Conservation (phyloP, 2,888 invertebrate species). For the Lepidochitona cinerea region DNA sequence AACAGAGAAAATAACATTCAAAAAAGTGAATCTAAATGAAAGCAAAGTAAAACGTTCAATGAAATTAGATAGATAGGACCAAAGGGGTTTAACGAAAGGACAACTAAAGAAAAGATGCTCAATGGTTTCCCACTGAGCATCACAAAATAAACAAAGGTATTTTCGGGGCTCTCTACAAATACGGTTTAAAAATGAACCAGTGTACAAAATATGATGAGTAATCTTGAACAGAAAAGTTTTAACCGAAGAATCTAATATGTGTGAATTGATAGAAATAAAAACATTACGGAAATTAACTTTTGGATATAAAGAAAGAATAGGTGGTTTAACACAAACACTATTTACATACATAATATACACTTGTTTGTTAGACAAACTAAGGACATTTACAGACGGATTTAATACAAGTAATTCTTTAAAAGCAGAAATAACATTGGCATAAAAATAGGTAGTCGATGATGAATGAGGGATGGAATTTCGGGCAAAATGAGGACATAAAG, state of each 20-base stretch:
- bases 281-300: neutral
- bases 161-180: neutral
- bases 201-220: neutral
- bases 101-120: neutral
- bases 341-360: neutral
- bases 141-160: neutral
- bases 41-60: too few species aligned
- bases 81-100: neutral
- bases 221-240: neutral
- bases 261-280: neutral
- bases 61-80: neutral
- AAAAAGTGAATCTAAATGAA: too few species aligned
- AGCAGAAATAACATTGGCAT: neutral
- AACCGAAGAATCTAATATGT: neutral
- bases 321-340: neutral
- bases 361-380: neutral
- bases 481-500: neutral
- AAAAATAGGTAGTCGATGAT: neutral
- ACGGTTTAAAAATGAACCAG: neutral
- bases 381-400: neutral
- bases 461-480: constrained; percentile 1
- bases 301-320: neutral
- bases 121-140: neutral
- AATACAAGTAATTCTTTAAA: neutral
- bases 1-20: too few species aligned